Base-by-base conservation (phyloP, 2,888 invertebrate genomes). In the Thymelicus sylvestris region DNA sequence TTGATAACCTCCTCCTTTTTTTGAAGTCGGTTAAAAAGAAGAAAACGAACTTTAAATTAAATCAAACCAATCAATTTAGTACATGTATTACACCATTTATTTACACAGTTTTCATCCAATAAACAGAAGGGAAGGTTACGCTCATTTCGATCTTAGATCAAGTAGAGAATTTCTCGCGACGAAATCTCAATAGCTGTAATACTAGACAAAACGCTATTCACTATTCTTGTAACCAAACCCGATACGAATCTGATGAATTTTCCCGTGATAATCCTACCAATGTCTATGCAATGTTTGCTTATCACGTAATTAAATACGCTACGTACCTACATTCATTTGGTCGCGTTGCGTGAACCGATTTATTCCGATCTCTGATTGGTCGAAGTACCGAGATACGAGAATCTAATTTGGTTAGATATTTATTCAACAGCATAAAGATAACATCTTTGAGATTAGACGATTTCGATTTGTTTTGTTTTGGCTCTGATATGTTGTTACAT, bases 241-340 rank as follows among this genome's bases (percentile, higher is more conserved):
- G 15, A 64, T 8, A 38, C 15, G 15, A 66, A 66, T 66, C 15
- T 66, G 59, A 66, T 59, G 59, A 31, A 59, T 59, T 66, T 66
- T 48, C 38, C 47, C 66, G 44, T 66, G 48, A 66, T 66, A 66
- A 66, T 66, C 57, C 66, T 38, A 59, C 38, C 47, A 7, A 55
- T 19, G 38, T 66, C 38, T 59, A 66, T 31, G 59, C 66, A 66
- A 59, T 66, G 66, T 66, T 66, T 66, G 55, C 41, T 66, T 66
- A 59, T 57, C 59, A 48, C 66, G 57, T 66, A 66, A 66, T 66
- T 66, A 66, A 66, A 59, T 66, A 59, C 41, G 59, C 31, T 66
- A 59, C 59, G 55, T 66, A 55, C 59, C 41, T 66, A 55, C 39
- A 41, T 59, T 12, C 47, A 47, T 66, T 66, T 31, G 38, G 59